Evolutionary conservation across 2,888 invertebrate species (phyloP).

Genomic region (Smittia aterrima): DNA sequence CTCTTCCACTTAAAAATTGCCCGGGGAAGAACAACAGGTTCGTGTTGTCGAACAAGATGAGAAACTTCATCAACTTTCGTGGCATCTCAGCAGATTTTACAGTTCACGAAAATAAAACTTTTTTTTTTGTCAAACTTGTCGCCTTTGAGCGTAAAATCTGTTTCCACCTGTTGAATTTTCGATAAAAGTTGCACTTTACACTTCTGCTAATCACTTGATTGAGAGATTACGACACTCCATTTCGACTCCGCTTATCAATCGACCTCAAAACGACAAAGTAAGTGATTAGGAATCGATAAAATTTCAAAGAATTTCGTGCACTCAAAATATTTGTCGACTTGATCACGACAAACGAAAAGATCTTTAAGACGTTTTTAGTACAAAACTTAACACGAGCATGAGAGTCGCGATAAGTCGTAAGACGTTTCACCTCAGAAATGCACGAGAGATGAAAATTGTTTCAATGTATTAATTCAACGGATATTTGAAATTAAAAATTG

Average conservation of each 20-base stretch:
- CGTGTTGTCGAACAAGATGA: conserved; percentile 91
- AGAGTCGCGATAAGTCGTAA: background rate
- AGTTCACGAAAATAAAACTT: background rate
- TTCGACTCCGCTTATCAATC: conserved; percentile 15
- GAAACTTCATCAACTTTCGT: conserved; percentile 84
- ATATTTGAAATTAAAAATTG: conserved; percentile 1
- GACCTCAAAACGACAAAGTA: background rate
- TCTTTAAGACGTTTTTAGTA: background rate
- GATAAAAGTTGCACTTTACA: conserved; percentile 35
- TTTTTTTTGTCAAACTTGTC: background rate
- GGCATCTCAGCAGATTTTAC: conserved; percentile 60
- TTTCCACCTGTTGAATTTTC: conserved; percentile 37
- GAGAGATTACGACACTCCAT: conserved; percentile 11
- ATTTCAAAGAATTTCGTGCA: background rate
- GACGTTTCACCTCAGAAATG: too few species aligned
- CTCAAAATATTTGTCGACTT: background rate
- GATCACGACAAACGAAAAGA: background rate
- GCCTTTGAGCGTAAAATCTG: background rate
- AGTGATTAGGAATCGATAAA: background rate
- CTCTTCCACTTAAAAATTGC: conserved; percentile 87
- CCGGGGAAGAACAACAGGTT: conserved; percentile 91
- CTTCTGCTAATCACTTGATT: conserved; percentile 26
- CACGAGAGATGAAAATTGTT: too few species aligned
- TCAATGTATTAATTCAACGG: background rate
- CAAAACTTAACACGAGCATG: background rate